Evolutionary conservation across 2,888 invertebrate genomes (phyloP).

Genomic region (Philereme vetulata): DNA sequence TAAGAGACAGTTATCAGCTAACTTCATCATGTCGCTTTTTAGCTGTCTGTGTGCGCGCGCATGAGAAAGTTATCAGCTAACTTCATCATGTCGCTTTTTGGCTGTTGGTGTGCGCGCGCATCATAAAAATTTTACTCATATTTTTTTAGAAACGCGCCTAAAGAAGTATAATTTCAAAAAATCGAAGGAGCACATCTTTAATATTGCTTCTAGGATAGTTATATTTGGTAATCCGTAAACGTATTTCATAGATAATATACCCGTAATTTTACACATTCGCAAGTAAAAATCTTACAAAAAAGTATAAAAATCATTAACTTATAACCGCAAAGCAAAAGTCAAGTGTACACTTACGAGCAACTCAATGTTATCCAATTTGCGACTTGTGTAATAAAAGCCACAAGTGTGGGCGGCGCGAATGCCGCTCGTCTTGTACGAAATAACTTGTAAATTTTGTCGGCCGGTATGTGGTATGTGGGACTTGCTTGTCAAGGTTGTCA

Average conservation of each 20-base stretch:
- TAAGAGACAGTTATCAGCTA: too few relatives aligned
- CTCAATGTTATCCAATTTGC: slow-evolving; percentile 47
- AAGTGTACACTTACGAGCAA: slow-evolving; percentile 41
- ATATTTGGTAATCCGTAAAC: too few relatives aligned
- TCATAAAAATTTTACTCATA: too few relatives aligned
- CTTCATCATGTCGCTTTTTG: too few relatives aligned
- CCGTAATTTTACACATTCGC: neutral
- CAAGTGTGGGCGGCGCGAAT: slow-evolving; percentile 51
- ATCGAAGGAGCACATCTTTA: too few relatives aligned
- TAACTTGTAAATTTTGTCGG: slow-evolving; percentile 33
- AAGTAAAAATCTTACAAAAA: slow-evolving; percentile 10
- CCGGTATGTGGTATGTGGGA: slow-evolving; percentile 45
- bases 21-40: too few relatives aligned
- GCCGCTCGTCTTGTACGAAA: slow-evolving; percentile 43
- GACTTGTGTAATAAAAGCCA: slow-evolving; percentile 44
- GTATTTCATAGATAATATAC: neutral
- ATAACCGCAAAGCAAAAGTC: slow-evolving; percentile 27
- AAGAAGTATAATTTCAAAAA: too few relatives aligned
- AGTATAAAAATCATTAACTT: slow-evolving; percentile 7
- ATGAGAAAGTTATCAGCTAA: too few relatives aligned
- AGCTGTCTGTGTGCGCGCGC: too few relatives aligned
- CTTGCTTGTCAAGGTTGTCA: slow-evolving; percentile 53
- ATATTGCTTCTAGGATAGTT: too few relatives aligned
- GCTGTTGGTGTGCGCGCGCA: too few relatives aligned
- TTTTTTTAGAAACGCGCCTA: too few relatives aligned